phyloP scores from a whole-genome alignment of 1,140 invertebrate species.

The Saccostrea glomerata region DNA sequence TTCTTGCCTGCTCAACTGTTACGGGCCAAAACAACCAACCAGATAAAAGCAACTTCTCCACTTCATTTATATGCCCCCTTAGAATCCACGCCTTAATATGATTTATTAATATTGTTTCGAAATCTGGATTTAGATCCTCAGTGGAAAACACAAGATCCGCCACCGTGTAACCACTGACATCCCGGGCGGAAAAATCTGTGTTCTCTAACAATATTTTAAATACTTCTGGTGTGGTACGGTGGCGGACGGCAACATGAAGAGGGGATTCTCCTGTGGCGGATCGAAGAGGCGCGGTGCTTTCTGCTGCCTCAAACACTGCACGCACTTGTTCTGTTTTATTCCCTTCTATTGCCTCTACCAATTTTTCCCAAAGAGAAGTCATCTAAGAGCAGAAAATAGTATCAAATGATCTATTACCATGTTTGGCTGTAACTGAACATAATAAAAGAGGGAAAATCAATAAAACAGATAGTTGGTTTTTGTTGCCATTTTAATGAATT shows the following conservation, averaged over 20 bases:
- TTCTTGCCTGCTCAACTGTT: slow-evolving; percentile 39
- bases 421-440: background rate
- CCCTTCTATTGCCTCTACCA: slow-evolving; percentile 57
- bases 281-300: slow-evolving; percentile 47
- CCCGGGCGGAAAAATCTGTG: slow-evolving; percentile 53
- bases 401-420: background rate
- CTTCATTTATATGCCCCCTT: slow-evolving; percentile 48
- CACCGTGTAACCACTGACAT: slow-evolving; percentile 61
- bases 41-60: slow-evolving; percentile 54
- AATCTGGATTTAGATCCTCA: slow-evolving; percentile 39
- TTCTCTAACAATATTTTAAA: slow-evolving; percentile 62
- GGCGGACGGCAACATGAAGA: slow-evolving; percentile 59
- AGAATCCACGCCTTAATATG: slow-evolving; percentile 52
- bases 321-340: slow-evolving; percentile 53
- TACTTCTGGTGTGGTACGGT: slow-evolving; percentile 52
- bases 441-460: background rate
- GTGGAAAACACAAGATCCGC: slow-evolving; percentile 59
- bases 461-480: background rate
- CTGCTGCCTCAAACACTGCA: slow-evolving; percentile 39
- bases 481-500: background rate
- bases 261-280: slow-evolving; percentile 56
- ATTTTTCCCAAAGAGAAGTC: slow-evolving; percentile 36
- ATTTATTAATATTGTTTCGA: slow-evolving; percentile 49
- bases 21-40: slow-evolving; percentile 64
- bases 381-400: background rate